Evolutionary conservation across 2,888 invertebrate genomes (phyloP).

Genomic region (Volucella zonaria): DNA sequence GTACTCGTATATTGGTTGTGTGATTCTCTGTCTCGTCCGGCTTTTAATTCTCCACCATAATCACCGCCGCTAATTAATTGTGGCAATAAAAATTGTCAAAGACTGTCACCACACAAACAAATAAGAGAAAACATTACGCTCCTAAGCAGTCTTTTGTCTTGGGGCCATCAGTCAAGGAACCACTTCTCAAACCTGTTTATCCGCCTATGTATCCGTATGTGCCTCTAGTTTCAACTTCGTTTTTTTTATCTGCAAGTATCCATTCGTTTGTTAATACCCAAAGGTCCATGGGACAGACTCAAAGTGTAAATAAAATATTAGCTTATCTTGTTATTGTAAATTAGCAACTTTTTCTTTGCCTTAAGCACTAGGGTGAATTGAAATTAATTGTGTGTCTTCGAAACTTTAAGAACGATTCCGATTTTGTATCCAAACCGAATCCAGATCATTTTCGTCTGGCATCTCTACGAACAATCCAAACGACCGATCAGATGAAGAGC

Average conservation of each 20-base stretch:
- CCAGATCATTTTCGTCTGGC: slow-evolving; percentile 12
- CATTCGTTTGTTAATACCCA: no score
- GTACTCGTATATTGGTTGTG: slow-evolving; percentile 25
- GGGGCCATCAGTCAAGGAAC: slow-evolving; percentile 43
- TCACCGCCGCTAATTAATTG: slow-evolving; percentile 56
- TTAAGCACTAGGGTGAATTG: slow-evolving; percentile 50
- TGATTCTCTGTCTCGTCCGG: neutral
- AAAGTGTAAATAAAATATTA: slow-evolving; percentile 53
- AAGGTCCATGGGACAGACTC: neutral
- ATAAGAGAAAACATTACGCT: neutral
- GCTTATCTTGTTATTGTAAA: slow-evolving; percentile 63
- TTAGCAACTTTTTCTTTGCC: slow-evolving; percentile 38
- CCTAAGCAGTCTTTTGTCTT: slow-evolving; percentile 20
- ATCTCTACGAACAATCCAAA: neutral
- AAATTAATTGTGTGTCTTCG: slow-evolving; percentile 46
- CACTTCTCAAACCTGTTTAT: slow-evolving; percentile 29
- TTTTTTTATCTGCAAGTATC: no score
- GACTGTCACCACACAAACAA: slow-evolving; percentile 43
- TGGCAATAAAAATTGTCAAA: slow-evolving; percentile 58
- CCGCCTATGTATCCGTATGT: neutral
- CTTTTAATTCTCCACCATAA: slow-evolving; percentile 1
- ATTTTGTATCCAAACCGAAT: neutral
- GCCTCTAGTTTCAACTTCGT: no score
- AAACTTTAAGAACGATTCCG: slow-evolving; percentile 44
- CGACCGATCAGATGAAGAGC: slow-evolving; percentile 50